phyloP scores from a whole-genome alignment of 2,888 invertebrate genomes.

The Thera britannica region DNA sequence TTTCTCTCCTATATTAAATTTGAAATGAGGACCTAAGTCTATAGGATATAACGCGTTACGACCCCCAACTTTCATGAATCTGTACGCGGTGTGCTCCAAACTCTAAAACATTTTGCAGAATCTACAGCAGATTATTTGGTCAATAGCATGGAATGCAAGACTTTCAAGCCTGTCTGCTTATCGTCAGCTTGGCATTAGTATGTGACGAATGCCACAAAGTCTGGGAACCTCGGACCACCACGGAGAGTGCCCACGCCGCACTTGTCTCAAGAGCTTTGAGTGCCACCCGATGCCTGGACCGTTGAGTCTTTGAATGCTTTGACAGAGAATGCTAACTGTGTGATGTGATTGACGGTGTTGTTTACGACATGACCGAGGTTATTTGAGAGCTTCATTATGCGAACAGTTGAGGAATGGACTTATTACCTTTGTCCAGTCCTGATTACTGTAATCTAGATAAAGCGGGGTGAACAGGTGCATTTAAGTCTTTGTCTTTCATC shows the following conservation, averaged over 20 bases:
- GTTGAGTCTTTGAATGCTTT: neutral
- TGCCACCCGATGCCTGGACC: slow-evolving; percentile 15
- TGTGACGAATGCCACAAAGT: slow-evolving; percentile 16
- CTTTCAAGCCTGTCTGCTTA: slow-evolving; percentile 1
- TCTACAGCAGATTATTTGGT: neutral
- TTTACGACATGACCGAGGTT: no score
- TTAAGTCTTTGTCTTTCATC: neutral
- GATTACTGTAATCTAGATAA: neutral
- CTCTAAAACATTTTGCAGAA: no score
- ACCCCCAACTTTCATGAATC: no score
- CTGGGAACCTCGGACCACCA: slow-evolving; percentile 49
- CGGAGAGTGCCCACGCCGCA: slow-evolving; percentile 52
- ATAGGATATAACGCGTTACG: no score
- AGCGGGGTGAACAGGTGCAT: no score
- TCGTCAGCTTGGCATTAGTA: slow-evolving; percentile 10
- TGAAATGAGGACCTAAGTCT: no score
- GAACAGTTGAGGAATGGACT: neutral
- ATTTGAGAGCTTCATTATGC: neutral
- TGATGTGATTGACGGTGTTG: neutral
- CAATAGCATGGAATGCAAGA: neutral
- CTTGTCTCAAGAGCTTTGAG: slow-evolving; percentile 44
- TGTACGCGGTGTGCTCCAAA: no score
- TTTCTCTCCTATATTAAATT: neutral
- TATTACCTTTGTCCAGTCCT: neutral
- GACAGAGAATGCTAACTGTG: slow-evolving; percentile 1